Conservation (phyloP, 2,797 vertebrate genomes). For the Anisognathus igniventris region DNA sequence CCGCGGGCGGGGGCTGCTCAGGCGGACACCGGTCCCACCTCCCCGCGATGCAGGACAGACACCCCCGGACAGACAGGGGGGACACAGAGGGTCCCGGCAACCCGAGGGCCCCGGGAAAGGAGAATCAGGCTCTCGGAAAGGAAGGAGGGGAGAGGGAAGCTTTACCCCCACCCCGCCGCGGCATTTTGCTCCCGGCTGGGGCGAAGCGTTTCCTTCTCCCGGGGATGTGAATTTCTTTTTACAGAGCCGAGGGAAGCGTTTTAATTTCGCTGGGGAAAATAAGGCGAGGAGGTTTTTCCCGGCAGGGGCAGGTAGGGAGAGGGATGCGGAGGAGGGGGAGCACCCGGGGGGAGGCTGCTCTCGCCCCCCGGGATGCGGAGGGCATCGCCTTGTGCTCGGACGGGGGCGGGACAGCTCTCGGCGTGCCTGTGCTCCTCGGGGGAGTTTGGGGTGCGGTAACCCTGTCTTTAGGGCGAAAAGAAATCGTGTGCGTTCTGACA, state of each 20-base stretch:
- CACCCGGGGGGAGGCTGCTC: fast-evolving
- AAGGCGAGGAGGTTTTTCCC: background rate
- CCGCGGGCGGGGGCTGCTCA: background rate
- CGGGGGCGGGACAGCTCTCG: background rate
- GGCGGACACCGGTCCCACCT: background rate
- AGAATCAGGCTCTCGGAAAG: background rate
- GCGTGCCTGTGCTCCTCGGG: background rate
- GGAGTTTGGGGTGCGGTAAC: background rate
- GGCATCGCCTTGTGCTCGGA: background rate
- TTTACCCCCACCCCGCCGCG: background rate
- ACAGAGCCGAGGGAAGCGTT: background rate
- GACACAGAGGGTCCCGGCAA: background rate
- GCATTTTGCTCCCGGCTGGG: background rate
- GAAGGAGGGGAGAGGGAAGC: background rate
- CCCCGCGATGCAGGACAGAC: background rate
- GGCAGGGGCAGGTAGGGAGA: background rate
- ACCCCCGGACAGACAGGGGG: background rate
- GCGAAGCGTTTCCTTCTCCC: background rate
- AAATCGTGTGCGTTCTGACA: background rate
- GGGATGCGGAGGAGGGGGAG: background rate
- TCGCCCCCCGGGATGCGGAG: background rate
- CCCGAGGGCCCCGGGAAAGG: background rate
- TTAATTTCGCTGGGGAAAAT: background rate
- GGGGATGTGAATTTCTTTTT: background rate
- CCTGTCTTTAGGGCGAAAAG: background rate